Base-by-base conservation (phyloP, 1,140 invertebrate genomes). In the Asbolus verrucosus region DNA sequence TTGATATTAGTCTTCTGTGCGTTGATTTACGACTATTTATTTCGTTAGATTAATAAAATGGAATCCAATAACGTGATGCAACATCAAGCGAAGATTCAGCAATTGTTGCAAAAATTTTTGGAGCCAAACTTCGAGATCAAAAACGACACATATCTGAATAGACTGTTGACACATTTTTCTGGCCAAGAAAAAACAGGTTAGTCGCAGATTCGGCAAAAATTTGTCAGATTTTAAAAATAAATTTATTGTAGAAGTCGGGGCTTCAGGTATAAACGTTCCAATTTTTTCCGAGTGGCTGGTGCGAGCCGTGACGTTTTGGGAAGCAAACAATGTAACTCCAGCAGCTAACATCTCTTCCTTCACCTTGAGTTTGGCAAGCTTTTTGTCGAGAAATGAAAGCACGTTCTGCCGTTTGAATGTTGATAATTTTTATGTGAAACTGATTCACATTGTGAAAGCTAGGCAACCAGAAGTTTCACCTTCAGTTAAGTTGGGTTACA, bases 401-500 rank as follows among this genome's bases (percentile, higher is more conserved):
- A 27, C 68, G 21, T 86, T 85, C 72, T 67, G 80, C 15, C 61
- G 73, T 14, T 79, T 82, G 59, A 72, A 81, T 0, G 67, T 63
- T 9, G 54, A 78, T 4, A 75, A 84, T 65, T 65, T 84, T 0
- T 84, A 80, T 36, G 75, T 82, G 50, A 81, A 79, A 46, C 38
- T 84, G 0, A 80, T 80, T 6, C 43, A 54, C 38, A 62, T 70
- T 79, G 11, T 81, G 82, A 65, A 76, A 82, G 54, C 71, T 83
- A 15, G 73, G 16, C 70, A 76, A 36, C 62, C 79, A 15, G 66
- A 81, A 50, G 78, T 81, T 18, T 66, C 81, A 41, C 84, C 87
- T 0, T 86, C 85, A 0, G 77, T 88, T n/a, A 89, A 88, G 76
- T 81, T 87, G 36, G 86, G 84, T n/a, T 85, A 85, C 19, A 83